Percentiles rank a stretch among this genome's conserved stretches.
Conservation (phyloP, 37 sponge, comb jelly and placozoan species). For the Oscarella lobularis region DNA sequence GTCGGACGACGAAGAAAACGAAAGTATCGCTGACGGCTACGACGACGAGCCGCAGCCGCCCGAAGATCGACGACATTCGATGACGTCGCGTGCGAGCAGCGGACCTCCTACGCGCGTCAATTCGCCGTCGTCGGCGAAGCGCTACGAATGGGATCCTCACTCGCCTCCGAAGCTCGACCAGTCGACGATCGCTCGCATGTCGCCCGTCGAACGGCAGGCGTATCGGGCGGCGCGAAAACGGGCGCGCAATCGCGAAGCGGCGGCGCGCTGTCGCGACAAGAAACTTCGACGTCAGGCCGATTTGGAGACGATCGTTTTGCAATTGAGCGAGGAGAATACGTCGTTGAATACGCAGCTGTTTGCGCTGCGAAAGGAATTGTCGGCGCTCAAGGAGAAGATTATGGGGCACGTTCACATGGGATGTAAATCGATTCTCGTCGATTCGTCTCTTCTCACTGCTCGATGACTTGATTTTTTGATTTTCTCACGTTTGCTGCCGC, state of each 20-base stretch:
- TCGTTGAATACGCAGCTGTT: neutral
- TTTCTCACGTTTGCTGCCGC: too few species aligned
- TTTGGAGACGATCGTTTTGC: neutral
- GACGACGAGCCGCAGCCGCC: neutral
- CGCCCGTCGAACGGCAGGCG: neutral
- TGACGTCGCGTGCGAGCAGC: neutral
- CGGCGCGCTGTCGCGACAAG: neutral
- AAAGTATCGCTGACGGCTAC: too few species aligned
- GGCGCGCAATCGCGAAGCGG: neutral
- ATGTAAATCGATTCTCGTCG: neutral
- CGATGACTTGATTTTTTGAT: neutral
- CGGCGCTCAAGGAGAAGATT: neutral
- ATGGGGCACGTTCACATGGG: neutral
- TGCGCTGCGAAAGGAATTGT: neutral
- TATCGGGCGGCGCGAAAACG: constrained; percentile 4
- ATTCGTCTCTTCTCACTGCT: neutral
- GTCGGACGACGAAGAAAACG: neutral
- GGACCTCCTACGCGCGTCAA: neutral
- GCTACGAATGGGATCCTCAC: neutral
- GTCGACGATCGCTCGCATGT: neutral
- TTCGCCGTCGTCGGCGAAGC: neutral
- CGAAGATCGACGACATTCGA: neutral
- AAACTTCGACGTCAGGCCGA: neutral
- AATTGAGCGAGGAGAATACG: neutral
- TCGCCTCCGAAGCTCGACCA: neutral